phyloP scores from a whole-genome alignment of 2,797 vertebrate genomes.

The Microcaecilia unicolor region DNA sequence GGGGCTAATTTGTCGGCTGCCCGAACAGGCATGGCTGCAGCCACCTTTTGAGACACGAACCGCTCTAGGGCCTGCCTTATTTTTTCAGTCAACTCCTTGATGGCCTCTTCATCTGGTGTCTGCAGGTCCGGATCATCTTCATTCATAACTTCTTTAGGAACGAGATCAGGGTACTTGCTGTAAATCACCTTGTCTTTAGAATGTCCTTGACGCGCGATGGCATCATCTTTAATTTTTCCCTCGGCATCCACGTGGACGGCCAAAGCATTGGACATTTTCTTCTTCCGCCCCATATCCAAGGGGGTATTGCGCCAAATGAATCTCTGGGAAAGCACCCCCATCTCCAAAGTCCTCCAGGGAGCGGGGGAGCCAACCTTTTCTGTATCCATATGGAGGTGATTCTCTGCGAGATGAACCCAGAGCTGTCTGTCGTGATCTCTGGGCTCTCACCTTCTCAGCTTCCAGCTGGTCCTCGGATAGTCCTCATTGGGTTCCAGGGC shows the following conservation, averaged over 20 bases:
- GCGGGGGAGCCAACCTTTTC: slow-evolving; percentile 88
- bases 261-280: slow-evolving; percentile 87
- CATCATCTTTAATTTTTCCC: slow-evolving; percentile 94
- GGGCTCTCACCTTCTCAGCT: slow-evolving; percentile 74
- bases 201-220: slow-evolving; percentile 89
- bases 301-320: slow-evolving; percentile 92
- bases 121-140: too few relatives aligned
- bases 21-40: too few relatives aligned
- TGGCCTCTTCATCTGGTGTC: too few relatives aligned
- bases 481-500: too few relatives aligned
- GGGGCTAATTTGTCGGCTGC: too few relatives aligned
- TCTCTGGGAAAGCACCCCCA: slow-evolving; percentile 95
- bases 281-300: slow-evolving; percentile 94
- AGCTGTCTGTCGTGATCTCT: slow-evolving; percentile 79
- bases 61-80: too few relatives aligned
- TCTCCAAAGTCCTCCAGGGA: slow-evolving; percentile 90
- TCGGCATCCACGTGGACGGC: slow-evolving; percentile 93
- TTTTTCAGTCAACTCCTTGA: too few relatives aligned
- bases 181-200: slow-evolving; percentile 92
- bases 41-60: too few relatives aligned
- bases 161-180: too few relatives aligned
- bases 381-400: slow-evolving; percentile 78
- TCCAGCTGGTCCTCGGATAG: slow-evolving; percentile 95
- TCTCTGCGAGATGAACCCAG: slow-evolving; percentile 81
- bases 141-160: too few relatives aligned